Evolutionary conservation across 1,140 invertebrate species (phyloP).

Genomic region (Chrysoperla carnea): DNA sequence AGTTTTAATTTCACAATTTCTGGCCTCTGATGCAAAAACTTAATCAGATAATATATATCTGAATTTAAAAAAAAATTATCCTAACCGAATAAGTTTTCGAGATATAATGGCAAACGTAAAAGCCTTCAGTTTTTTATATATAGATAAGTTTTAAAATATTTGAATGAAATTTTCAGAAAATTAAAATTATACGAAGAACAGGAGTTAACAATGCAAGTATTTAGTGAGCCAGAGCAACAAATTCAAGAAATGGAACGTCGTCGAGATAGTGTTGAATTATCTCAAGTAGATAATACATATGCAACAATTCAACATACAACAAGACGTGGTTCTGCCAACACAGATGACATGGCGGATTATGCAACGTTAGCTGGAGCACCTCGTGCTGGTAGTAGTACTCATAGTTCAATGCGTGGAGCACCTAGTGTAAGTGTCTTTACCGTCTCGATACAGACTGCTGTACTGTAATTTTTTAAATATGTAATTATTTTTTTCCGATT

Average conservation of each 20-base stretch:
- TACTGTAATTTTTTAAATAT: too few relatives aligned
- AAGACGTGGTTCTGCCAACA: conserved; percentile 24
- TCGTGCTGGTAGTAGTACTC: conserved; percentile 14
- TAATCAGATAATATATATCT: not conserved
- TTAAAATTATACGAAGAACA: conserved; percentile 82
- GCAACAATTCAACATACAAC: conserved; percentile 66
- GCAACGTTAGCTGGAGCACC: conserved; percentile 42
- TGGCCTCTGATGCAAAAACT: not conserved
- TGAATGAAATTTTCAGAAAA: conserved; percentile 37
- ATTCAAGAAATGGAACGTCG: conserved; percentile 22
- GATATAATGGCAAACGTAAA: too few relatives aligned
- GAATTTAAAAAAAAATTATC: not conserved
- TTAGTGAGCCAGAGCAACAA: conserved; percentile 57
- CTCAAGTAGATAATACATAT: conserved; percentile 59
- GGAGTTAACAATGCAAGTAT: conserved; percentile 83
- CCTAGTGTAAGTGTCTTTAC: conserved; percentile 15
- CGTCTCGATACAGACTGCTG: too few relatives aligned
- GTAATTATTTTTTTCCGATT: too few relatives aligned
- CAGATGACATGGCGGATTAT: conserved; percentile 46
- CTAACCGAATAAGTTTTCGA: too few relatives aligned
- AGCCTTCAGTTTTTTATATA: too few relatives aligned
- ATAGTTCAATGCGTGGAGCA: conserved; percentile 21
- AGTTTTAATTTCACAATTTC: too few relatives aligned
- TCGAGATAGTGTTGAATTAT: conserved; percentile 28
- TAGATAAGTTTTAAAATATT: too few relatives aligned